Evolutionary conservation across 2,888 invertebrate genomes (phyloP).

Genomic region (Ischnura elegans): DNA sequence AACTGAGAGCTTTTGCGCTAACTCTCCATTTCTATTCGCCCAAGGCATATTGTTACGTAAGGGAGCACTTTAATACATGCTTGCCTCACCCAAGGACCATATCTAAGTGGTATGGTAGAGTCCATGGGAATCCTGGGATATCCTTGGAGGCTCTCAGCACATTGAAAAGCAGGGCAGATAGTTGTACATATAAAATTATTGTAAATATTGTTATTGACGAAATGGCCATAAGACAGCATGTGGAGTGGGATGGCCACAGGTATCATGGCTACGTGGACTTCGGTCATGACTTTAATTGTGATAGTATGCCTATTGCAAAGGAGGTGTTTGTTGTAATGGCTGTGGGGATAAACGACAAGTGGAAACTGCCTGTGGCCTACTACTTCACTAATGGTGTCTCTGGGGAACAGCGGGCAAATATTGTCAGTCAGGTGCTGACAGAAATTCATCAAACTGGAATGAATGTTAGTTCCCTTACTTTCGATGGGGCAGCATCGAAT

Average conservation of each 20-base stretch:
- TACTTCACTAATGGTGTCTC: background rate
- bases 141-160: background rate
- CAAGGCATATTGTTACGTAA: too few relatives aligned
- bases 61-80: too few relatives aligned
- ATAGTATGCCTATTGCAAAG: too few relatives aligned
- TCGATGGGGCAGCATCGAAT: background rate
- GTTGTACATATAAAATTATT: background rate
- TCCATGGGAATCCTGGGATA: background rate
- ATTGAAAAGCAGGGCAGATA: background rate
- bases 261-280: conserved; percentile 32
- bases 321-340: conserved; percentile 3
- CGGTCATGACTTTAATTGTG: too few relatives aligned
- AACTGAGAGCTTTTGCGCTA: too few relatives aligned
- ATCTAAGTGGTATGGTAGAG: background rate
- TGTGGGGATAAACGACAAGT: conserved; percentile 48
- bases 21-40: too few relatives aligned
- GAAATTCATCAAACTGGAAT: background rate
- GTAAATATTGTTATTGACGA: background rate
- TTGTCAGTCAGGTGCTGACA: background rate
- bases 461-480: background rate
- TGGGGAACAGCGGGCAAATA: background rate
- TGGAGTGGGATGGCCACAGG: background rate
- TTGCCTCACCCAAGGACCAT: too few relatives aligned
- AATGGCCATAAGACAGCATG: background rate
- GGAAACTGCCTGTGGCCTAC: conserved; percentile 68